These are phyloP conservation scores for Steinernema hermaphroditum DNA, from an alignment of 2,888 invertebrate species.

Conservation along the genomic window DNA sequence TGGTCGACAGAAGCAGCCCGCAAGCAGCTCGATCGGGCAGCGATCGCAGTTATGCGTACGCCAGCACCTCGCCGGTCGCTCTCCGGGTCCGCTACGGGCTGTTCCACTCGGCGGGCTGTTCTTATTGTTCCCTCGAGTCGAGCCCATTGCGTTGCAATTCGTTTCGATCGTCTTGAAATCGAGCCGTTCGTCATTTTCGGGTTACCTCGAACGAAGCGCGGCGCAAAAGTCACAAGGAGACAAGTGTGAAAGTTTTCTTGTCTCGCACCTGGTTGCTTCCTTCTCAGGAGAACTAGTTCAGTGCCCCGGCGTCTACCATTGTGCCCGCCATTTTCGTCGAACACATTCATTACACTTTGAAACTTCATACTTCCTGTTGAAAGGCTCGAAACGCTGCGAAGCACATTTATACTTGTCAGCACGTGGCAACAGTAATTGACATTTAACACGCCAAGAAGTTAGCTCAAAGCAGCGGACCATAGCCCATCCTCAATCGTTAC, in stretches of 20 bases:
- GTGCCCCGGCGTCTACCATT: neutral
- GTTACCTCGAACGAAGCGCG: neutral
- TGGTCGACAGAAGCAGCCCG: conserved; percentile 1
- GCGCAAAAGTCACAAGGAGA: neutral
- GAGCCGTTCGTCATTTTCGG: neutral
- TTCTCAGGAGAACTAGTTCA: conserved; percentile 15
- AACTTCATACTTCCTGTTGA: too few relatives aligned
- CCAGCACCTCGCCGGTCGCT: neutral
- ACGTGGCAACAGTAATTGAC: too few relatives aligned
- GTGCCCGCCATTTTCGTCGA: neutral
- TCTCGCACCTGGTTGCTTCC: neutral
- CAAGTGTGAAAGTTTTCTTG: neutral
- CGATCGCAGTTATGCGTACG: conserved; percentile 3
- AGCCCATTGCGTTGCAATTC: neutral
- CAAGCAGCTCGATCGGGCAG: neutral
- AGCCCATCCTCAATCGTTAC: too few relatives aligned
- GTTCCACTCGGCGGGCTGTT: neutral
- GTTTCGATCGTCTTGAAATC: neutral
- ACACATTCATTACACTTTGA: neutral
- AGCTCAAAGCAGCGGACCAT: too few relatives aligned
- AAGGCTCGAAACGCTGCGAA: too few relatives aligned
- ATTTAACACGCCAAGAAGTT: too few relatives aligned
- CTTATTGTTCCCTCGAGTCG: neutral
- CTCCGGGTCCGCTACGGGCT: neutral
- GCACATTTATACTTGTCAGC: too few relatives aligned